phyloP scores from a whole-genome alignment of 2,113 vertebrate genomes.

The Benitochromis conjunctus region DNA sequence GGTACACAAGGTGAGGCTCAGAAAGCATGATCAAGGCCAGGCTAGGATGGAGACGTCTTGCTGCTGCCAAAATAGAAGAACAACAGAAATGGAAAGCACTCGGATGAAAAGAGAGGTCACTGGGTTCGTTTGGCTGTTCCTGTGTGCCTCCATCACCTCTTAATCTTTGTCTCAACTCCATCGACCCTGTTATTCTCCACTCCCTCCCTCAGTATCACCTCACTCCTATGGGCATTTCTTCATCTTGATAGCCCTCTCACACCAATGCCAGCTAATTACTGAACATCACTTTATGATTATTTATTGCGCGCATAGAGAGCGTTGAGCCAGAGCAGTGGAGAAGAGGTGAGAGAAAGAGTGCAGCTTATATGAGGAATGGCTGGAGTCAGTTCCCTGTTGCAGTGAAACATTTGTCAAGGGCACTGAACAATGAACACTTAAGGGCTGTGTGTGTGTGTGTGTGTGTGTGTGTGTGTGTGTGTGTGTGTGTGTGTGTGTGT shows the following conservation, averaged over 20 bases:
- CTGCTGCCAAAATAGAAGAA: conserved; percentile 26
- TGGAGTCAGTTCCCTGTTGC: conserved; percentile 36
- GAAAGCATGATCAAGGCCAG: conserved; percentile 8
- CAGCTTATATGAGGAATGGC: conserved; percentile 40
- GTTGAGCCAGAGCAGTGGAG: neutral
- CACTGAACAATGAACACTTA: conserved; percentile 20
- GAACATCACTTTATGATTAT: conserved; percentile 26
- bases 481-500: neutral
- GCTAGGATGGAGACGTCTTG: conserved; percentile 5
- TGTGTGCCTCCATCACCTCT: conserved; percentile 1
- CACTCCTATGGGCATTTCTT: conserved; percentile 24
- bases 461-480: neutral
- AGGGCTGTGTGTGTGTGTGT: neutral
- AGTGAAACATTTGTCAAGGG: conserved; percentile 59
- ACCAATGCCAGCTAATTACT: conserved; percentile 44
- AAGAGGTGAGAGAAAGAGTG: conserved; percentile 42
- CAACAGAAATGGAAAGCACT: conserved; percentile 7
- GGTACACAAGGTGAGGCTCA: conserved; percentile 43
- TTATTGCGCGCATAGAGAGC: conserved; percentile 20
- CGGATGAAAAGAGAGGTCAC: conserved; percentile 22
- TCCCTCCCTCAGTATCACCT: conserved; percentile 1
- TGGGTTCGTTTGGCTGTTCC: conserved; percentile 52
- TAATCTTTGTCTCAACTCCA: neutral
- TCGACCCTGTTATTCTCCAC: conserved; percentile 1
- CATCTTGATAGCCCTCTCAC: conserved; percentile 19